phyloP scores from a whole-genome alignment of 2,113 vertebrate genomes.

The Caretta caretta region DNA sequence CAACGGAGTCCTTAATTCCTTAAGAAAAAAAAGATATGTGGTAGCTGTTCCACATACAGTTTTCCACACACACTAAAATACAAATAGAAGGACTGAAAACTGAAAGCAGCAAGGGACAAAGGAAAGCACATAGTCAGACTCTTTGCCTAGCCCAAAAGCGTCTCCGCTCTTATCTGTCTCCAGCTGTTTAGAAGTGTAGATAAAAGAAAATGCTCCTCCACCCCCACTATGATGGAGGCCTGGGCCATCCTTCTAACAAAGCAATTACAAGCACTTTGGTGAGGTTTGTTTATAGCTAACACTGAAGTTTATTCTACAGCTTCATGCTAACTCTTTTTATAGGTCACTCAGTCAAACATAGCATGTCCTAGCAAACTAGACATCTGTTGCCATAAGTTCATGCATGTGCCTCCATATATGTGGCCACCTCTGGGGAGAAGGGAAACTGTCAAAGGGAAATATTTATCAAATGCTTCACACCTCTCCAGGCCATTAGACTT shows the following conservation, averaged over 20 bases:
- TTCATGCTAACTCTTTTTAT: constrained; percentile 30
- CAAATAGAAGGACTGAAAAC: constrained; percentile 7
- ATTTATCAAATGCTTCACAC: constrained; percentile 38
- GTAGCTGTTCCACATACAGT: not conserved
- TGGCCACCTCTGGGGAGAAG: not conserved
- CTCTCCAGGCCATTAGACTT: not conserved
- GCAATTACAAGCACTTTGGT: constrained; percentile 54
- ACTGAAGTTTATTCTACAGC: constrained; percentile 48
- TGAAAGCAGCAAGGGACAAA: constrained; percentile 39
- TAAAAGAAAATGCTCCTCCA: constrained; percentile 68
- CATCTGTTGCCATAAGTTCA: not conserved
- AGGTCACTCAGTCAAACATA: constrained; percentile 18
- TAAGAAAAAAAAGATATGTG: not conserved
- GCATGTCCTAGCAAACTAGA: constrained; percentile 2
- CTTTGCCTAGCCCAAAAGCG: constrained; percentile 55
- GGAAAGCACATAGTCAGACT: constrained; percentile 19
- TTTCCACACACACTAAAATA: not conserved
- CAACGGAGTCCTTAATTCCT: not conserved
- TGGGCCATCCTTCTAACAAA: constrained; percentile 33
- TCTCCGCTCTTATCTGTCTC: constrained; percentile 69
- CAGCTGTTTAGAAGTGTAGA: constrained; percentile 65
- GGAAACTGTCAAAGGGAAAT: not conserved
- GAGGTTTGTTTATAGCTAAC: constrained; percentile 67
- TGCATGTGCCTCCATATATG: not conserved
- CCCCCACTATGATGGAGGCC: constrained; percentile 13